Percentiles rank a stretch among this genome's conserved stretches.
Evolutionary conservation across 2,888 invertebrate genomes (phyloP).

Genomic region (Cephus nigrinus): DNA sequence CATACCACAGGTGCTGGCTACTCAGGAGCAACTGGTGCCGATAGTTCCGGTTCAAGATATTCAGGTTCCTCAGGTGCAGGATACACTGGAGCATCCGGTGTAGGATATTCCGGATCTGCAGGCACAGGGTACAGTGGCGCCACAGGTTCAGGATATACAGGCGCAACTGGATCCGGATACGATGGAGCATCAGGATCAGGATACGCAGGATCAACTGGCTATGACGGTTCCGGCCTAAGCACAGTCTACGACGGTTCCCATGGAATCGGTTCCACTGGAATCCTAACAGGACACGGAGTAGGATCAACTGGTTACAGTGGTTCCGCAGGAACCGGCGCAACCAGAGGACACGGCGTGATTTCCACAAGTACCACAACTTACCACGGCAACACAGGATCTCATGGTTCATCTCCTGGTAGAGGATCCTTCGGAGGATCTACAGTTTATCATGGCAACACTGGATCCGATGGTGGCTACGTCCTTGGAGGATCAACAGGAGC

Average conservation of each 20-base stretch:
- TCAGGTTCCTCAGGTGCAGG: conserved; percentile 4
- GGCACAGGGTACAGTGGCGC: not conserved
- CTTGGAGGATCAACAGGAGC: not conserved
- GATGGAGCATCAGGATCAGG: not conserved
- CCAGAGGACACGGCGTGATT: not conserved
- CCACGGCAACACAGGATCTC: not conserved
- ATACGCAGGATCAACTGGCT: conserved; percentile 1
- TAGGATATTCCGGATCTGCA: conserved; percentile 57
- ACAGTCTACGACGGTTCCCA: not conserved
- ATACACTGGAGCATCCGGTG: conserved; percentile 14
- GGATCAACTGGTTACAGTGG: not conserved
- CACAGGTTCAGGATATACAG: conserved; percentile 7
- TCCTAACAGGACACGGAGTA: not conserved
- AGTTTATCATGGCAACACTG: conserved; percentile 13
- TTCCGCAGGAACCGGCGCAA: not conserved
- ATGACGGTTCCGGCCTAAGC: not conserved
- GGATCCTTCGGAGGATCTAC: not conserved
- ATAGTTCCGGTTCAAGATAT: not conserved
- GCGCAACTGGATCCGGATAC: not conserved
- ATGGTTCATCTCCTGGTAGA: not conserved
- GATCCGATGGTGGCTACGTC: not conserved
- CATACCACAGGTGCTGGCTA: conserved; percentile 17
- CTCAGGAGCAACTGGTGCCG: conserved; percentile 18
- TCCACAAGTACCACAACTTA: not conserved
- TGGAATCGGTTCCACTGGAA: not conserved